These are phyloP conservation scores for Drosophila fulvimacula DNA, from an alignment of 2,888 invertebrate genomes.

Conservation along the genomic window DNA sequence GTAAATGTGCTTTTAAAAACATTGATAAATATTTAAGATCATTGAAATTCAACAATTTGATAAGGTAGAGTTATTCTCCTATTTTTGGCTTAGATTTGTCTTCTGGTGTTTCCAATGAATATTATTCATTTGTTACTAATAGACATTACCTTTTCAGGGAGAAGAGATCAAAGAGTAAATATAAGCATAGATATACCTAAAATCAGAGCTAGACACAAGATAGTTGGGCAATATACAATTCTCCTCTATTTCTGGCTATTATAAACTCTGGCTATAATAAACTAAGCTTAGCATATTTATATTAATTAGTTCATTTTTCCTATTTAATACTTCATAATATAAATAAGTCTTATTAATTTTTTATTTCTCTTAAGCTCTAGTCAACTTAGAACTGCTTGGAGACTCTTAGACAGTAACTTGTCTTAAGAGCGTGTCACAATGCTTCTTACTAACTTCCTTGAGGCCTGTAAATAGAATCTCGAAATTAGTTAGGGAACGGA, in stretches of 20 bases:
- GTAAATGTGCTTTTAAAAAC: background rate
- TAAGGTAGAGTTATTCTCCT: background rate
- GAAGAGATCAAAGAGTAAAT: too few relatives aligned
- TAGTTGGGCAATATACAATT: background rate
- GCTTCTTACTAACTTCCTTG: conserved; percentile 35
- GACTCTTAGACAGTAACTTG: background rate
- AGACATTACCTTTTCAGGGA: too few relatives aligned
- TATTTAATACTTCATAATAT: background rate
- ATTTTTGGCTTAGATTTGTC: background rate
- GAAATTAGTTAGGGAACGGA: background rate
- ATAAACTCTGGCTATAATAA: too few relatives aligned
- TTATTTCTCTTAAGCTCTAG: background rate
- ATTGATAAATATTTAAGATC: background rate
- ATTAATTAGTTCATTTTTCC: background rate
- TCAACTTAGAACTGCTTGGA: background rate
- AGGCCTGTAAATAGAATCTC: conserved; percentile 36
- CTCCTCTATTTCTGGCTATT: too few relatives aligned
- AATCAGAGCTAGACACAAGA: too few relatives aligned
- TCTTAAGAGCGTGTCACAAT: conserved; percentile 23
- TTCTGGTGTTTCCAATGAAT: too few relatives aligned
- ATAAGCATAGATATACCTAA: too few relatives aligned
- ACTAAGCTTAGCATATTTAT: too few relatives aligned
- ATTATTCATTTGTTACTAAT: too few relatives aligned
- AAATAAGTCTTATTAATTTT: background rate
- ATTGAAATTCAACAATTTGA: background rate